These are phyloP conservation scores for Polydrusus cervinus DNA, from an alignment of 2,888 invertebrate genomes.

Conservation along the genomic window DNA sequence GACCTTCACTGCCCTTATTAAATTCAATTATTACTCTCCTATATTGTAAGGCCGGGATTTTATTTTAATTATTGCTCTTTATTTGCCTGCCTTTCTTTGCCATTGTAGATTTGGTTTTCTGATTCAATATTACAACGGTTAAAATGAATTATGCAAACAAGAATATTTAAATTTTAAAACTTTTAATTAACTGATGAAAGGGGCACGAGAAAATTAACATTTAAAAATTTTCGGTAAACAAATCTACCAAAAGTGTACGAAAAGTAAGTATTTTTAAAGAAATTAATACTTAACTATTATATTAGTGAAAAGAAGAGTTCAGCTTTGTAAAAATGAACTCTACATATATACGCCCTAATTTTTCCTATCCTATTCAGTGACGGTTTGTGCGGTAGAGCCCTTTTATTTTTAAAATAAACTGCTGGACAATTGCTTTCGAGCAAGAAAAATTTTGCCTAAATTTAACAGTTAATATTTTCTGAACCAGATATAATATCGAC, in stretches of 20 bases:
- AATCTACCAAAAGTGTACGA: not conserved
- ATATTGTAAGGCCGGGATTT: not conserved
- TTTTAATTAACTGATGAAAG: conserved; percentile 4
- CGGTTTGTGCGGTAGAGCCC: too few species aligned
- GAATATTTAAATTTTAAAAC: conserved; percentile 8
- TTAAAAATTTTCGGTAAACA: not conserved
- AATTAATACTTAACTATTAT: too few species aligned
- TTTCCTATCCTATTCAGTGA: too few species aligned
- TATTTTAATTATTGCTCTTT: conserved; percentile 10
- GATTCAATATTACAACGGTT: conserved; percentile 1
- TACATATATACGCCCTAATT: too few species aligned
- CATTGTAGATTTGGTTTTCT: conserved; percentile 4
- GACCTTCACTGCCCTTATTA: not conserved
- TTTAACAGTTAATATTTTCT: too few species aligned
- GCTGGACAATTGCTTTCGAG: too few species aligned
- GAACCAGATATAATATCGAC: too few species aligned
- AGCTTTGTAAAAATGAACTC: too few species aligned
- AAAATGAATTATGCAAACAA: conserved; percentile 15
- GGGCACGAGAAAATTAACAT: not conserved
- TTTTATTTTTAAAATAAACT: too few species aligned
- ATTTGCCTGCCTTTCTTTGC: not conserved
- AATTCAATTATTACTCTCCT: too few species aligned
- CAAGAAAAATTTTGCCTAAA: too few species aligned
- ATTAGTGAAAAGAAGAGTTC: too few species aligned
- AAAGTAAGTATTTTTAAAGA: not conserved